Evolutionary conservation across 2,113 vertebrate species (phyloP), one percentile per base, ranked within the genome.

Genomic region (Dipodomys ordii): DNA sequence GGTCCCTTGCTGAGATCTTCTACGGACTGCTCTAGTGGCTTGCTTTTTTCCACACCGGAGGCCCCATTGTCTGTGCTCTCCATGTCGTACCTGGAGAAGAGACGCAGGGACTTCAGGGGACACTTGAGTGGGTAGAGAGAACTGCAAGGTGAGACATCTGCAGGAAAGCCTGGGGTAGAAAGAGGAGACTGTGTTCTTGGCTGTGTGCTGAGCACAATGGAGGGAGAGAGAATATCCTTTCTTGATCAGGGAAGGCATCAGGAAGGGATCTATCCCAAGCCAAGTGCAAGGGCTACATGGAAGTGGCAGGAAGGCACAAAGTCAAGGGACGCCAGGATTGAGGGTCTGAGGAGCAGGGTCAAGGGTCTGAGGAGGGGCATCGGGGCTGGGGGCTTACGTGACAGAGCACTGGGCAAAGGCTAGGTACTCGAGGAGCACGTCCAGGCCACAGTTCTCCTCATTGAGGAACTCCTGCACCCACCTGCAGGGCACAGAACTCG

Each of bases 391-490:
- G 2, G 98, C 99, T 88, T 98, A 99, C 99, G 98, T 95, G 94
- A 99, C 98, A 0, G 99, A 98, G 57, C 98, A 98, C 96, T 99
- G 99, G 69, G 99, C 99, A 0, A 98, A 98, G 49, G 99, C 98
- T 77, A 99, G 97, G 91, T 99, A 99, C 62, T 99, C 99, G n/a
- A 99, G 98, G 3, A 99, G 98, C 81, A 99, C 98, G 0, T 99
- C 99, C 95, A 99, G 97, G 6, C 99, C 99, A 0, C 98, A 98
- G 96, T 99, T 99, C 93, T 99, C 98, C 72, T 99, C 98, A 4
- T 98, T 99, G 25, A 99, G 98, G 94, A 99, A 99, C 93, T 99
- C 99, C 96, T 99, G 97, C 80, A 99, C 99, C 99, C 99, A 99
- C 81, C 99, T 99, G 96, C 13, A 11, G 90, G 78, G 9, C 65